Percentiles rank a stretch among this genome's conserved stretches.
Evolutionary conservation across 2,797 vertebrate species (phyloP).

Genomic region (Phalanger gymnotis): DNA sequence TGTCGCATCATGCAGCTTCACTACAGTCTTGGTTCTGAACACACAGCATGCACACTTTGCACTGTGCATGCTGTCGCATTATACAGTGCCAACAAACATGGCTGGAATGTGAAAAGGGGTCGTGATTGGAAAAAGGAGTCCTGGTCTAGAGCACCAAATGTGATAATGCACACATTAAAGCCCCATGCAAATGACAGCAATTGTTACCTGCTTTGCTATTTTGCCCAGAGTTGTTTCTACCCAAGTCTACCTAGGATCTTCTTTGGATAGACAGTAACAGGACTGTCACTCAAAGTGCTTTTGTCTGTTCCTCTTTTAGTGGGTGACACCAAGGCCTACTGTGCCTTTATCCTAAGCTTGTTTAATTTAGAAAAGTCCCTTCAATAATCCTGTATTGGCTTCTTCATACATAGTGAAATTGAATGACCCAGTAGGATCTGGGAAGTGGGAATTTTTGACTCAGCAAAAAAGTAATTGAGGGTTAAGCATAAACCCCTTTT

Average conservation of each 20-base stretch:
- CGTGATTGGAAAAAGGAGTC: too few relatives aligned
- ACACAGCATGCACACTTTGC: too few relatives aligned
- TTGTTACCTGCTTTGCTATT: background rate
- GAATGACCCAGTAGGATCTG: background rate
- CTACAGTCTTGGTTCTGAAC: too few relatives aligned
- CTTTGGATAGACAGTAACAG: background rate
- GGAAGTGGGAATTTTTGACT: background rate
- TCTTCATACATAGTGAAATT: background rate
- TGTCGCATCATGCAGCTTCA: too few relatives aligned
- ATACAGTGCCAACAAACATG: too few relatives aligned
- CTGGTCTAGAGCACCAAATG: background rate
- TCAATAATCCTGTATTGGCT: background rate
- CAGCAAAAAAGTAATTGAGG: background rate
- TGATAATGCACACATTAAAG: background rate
- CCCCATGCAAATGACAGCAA: background rate
- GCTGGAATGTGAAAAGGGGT: too few relatives aligned
- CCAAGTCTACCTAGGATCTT: background rate
- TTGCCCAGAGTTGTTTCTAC: background rate
- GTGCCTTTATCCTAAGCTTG: background rate
- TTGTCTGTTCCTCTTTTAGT: background rate
- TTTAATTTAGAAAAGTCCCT: conserved; percentile 21
- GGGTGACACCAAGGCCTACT: background rate
- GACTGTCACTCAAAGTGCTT: background rate
- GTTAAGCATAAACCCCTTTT: conserved; percentile 6
- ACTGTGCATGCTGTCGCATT: too few relatives aligned